Evolutionary conservation across 2,113 vertebrate genomes (phyloP), one percentile per base, ranked within the genome.

Genomic region (Holacanthus passer): DNA sequence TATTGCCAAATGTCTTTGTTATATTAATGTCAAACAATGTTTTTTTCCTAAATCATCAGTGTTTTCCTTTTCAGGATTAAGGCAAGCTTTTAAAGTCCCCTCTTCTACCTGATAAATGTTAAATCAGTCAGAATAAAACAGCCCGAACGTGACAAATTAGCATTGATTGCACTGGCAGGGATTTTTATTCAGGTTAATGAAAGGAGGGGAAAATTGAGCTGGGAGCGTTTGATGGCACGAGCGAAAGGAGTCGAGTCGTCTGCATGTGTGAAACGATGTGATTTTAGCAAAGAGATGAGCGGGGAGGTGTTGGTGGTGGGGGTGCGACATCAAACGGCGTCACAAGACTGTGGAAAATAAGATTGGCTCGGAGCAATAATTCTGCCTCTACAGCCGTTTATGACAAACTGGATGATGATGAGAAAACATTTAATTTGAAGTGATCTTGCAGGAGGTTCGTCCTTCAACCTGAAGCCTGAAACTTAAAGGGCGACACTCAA

Each of bases 351-450:
- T 50, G 73, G 74, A 89, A 89, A 90, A 81, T 86, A 79, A 82
- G 65, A 66, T 13, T 45, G 24, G 80, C 76, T 72, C 68, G 0
- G 50, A 55, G 91, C 81, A 83, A 83, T 82, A 85, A 91, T 87
- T 89, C 87, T 65, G 48, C 53, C 65, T 83, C 88, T 81, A 73
- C 72, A 85, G 78, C 64, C 29, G 50, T 87, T 89, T 77, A 82
- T 85, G 81, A 78, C 76, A 78, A 78, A 56, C 39, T 67, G 58
- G 62, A 82, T 52, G 86, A 80, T 59, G 68, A 86, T 66, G 82
- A 83, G 32, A 72, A 62, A 45, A 78, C 55, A 31, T 77, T 58
- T 77, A 43, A 89, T 86, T 69, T 63, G 43, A 75, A 35, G 22
- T 77, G 48, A 73, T 81, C 76, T 85, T 86, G 67, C 64, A 82